phyloP scores from a whole-genome alignment of 1,140 invertebrate genomes.

The Orchesella cincta region DNA sequence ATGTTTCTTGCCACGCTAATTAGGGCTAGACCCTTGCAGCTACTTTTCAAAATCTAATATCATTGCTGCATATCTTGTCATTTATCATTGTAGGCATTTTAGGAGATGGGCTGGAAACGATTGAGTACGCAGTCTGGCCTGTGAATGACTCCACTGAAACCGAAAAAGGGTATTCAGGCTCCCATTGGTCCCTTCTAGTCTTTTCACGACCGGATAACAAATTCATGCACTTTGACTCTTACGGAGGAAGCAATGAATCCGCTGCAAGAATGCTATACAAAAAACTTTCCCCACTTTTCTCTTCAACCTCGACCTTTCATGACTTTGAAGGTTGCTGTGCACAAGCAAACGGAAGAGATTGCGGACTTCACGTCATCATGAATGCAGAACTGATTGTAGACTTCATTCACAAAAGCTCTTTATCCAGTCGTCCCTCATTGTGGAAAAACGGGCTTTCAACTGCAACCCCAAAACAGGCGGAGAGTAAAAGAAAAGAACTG shows the following conservation, averaged over 20 bases:
- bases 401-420: not conserved
- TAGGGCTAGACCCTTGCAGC: too few species aligned
- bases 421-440: not conserved
- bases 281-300: constrained; percentile 10
- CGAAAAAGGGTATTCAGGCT: constrained; percentile 8
- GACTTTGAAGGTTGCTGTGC: not conserved
- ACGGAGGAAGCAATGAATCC: constrained; percentile 8
- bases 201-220: constrained; percentile 36
- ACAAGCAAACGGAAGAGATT: constrained; percentile 28
- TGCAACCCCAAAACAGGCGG: not conserved
- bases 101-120: constrained; percentile 13
- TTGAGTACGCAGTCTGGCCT: constrained; percentile 34
- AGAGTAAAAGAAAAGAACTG: not conserved
- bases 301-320: not conserved
- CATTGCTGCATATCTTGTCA: too few species aligned
- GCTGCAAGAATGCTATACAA: constrained; percentile 2
- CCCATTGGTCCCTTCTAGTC: constrained; percentile 42
- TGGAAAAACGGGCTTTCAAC: not conserved
- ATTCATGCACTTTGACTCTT: constrained; percentile 39
- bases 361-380: constrained; percentile 31
- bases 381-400: constrained; percentile 22
- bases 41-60: too few species aligned
- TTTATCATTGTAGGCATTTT: constrained; percentile 20
- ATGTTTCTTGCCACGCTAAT: too few species aligned
- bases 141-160: constrained; percentile 37